phyloP scores from a whole-genome alignment of 2,888 invertebrate species.

The Bimastos eiseni region DNA sequence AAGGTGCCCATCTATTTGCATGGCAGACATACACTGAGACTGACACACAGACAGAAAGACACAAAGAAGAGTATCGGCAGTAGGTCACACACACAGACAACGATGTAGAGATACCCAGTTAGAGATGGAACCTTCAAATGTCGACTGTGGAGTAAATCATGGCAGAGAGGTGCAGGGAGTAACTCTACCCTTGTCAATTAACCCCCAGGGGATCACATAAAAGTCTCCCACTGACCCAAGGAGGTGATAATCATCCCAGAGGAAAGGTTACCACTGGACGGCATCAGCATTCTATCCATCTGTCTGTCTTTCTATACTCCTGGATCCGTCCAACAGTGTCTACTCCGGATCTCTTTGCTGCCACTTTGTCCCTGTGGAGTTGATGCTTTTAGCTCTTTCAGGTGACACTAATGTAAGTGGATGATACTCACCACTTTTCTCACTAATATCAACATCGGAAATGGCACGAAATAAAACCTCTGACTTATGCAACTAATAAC shows the following conservation, averaged over 20 bases:
- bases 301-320: not conserved
- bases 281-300: not conserved
- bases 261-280: not conserved
- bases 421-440: not conserved
- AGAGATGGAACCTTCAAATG: constrained; percentile 13
- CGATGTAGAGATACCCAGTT: not conserved
- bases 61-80: not conserved
- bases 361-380: constrained; percentile 13
- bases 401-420: not conserved
- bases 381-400: not conserved
- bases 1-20: not conserved
- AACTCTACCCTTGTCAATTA: not conserved
- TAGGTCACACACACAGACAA: not conserved
- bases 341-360: not conserved
- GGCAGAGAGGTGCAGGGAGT: not conserved
- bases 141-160: not conserved
- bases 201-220: not conserved
- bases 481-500: not conserved
- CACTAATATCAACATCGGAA: constrained; percentile 3
- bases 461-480: not conserved
- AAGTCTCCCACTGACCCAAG: not conserved
- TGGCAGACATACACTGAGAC: not conserved
- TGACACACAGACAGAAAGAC: not conserved
- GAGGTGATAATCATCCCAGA: not conserved
- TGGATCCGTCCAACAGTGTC: not conserved